These are phyloP conservation scores for Accipiter cooperii DNA, from an alignment of 2,113 vertebrate species.

Conservation along the genomic window DNA sequence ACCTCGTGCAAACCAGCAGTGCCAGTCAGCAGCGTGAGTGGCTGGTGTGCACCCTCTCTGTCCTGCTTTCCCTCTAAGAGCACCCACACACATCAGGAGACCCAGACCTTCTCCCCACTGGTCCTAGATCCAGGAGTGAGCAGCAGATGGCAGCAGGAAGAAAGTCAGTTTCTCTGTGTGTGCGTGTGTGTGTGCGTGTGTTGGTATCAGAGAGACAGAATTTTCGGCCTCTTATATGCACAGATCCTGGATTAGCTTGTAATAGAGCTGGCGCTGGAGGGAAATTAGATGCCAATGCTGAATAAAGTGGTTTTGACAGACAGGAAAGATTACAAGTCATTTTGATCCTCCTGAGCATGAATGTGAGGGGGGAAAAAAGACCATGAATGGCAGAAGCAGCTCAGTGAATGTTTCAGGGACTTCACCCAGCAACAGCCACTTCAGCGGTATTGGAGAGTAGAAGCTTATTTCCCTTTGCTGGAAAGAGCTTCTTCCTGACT, in stretches of 20 bases:
- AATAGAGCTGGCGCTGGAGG: conserved; percentile 48
- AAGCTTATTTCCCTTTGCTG: background rate
- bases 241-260: conserved; percentile 45
- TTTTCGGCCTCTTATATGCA: conserved; percentile 13
- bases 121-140: background rate
- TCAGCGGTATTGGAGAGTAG: background rate
- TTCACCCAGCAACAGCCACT: background rate
- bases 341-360: conserved; percentile 43
- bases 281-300: conserved; percentile 54
- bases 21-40: background rate
- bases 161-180: background rate
- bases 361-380: background rate
- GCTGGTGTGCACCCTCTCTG: background rate
- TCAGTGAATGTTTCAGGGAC: background rate
- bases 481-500: background rate
- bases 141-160: conserved; percentile 44
- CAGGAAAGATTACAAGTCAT: conserved; percentile 56
- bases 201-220: background rate
- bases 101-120: background rate
- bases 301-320: conserved; percentile 61
- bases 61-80: background rate
- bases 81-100: background rate
- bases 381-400: conserved; percentile 10
- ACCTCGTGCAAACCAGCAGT: background rate
- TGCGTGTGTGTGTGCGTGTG: background rate